phyloP scores from a whole-genome alignment of 2,113 vertebrate species.

The Onychostruthus taczanowskii region DNA sequence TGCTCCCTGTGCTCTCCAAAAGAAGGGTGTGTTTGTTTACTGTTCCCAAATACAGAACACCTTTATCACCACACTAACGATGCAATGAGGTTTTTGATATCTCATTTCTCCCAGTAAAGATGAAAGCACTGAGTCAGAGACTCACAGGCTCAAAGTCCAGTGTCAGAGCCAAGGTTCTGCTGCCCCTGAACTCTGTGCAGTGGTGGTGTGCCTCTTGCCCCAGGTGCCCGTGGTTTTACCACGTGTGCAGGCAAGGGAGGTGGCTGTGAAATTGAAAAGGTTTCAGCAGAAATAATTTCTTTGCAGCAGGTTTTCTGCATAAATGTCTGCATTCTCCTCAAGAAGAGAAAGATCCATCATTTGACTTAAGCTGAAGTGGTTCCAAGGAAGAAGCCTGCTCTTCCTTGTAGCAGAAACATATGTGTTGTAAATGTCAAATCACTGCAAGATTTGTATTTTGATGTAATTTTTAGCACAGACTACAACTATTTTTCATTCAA shows the following conservation, averaged over 20 bases:
- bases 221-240: background rate
- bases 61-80: background rate
- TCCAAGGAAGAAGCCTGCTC: background rate
- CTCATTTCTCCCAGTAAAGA: fast-evolving
- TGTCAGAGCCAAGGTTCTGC: background rate
- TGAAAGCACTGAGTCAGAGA: background rate
- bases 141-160: background rate
- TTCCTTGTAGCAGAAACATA: background rate
- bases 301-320: background rate
- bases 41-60: background rate
- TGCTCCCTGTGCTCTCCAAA: background rate
- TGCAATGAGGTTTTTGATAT: background rate
- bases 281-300: background rate
- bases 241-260: background rate
- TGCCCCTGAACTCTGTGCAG: background rate
- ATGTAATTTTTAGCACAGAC: background rate
- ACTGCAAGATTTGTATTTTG: background rate
- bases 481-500: background rate
- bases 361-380: background rate
- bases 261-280: background rate
- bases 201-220: background rate
- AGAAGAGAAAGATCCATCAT: background rate
- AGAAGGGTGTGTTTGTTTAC: background rate
- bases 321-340: background rate
- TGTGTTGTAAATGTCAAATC: background rate